A percentile compares a stretch with the other conserved stretches of the same genome.
Conservation (phyloP, 1,140 invertebrate species). For the Bactericera cockerelli region DNA sequence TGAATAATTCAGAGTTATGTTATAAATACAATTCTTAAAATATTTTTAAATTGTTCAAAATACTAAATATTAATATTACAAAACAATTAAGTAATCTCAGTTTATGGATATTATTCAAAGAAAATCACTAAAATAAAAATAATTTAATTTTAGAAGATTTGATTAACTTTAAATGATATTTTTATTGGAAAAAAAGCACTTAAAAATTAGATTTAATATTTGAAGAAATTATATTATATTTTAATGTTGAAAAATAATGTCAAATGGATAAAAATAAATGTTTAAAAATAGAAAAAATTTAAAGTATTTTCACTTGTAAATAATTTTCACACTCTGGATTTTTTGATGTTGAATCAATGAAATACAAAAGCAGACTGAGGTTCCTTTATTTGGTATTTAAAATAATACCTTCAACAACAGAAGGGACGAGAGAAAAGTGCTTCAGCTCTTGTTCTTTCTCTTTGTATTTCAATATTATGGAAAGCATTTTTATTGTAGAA, state of each 20-base stretch:
- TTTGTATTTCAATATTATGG: not conserved
- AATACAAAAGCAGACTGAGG: slow-evolving; percentile 1
- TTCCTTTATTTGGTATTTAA: not conserved
- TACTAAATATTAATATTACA: too few species aligned
- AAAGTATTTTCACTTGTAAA: not conserved
- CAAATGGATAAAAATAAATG: not conserved
- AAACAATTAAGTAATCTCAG: too few species aligned
- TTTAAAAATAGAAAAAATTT: not conserved
- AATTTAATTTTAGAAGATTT: too few species aligned
- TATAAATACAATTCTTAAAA: too few species aligned
- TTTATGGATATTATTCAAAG: too few species aligned
- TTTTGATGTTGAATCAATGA: not conserved
- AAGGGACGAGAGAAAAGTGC: not conserved
- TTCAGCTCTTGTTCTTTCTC: not conserved
- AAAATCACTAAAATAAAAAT: too few species aligned
- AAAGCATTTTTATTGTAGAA: too few species aligned
- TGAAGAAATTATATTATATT: not conserved
- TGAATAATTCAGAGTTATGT: too few species aligned
- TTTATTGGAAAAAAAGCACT: not conserved
- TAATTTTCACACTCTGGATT: not conserved
- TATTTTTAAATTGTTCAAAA: too few species aligned
- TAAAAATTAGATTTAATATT: not conserved
- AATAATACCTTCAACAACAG: not conserved
- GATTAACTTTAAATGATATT: not conserved
- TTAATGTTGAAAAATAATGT: not conserved